Base-by-base conservation (phyloP, 2,888 invertebrate species). In the Leptinotarsa haldemani region DNA sequence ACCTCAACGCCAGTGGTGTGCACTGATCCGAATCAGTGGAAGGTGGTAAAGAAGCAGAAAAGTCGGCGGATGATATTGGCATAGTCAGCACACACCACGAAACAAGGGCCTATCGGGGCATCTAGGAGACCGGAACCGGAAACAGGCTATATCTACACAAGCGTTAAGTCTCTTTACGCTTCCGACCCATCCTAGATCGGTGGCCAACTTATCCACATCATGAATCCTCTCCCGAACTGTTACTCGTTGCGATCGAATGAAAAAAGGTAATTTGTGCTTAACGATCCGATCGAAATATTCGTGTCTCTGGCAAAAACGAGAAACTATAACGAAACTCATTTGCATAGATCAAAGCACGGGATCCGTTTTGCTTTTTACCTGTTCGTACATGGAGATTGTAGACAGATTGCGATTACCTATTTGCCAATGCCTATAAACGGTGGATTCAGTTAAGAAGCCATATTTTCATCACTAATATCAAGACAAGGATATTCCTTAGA, bases 51-150 rank as follows among this genome's bases (percentile, higher is more conserved):
- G 71, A 76, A 75, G 68, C 63, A 73, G 73, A 40, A 30, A 15
- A 73, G 66, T 75, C 73, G 75, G 75, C 74, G 74, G 79, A 76
- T 74, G 72, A 68, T 68, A 68, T 68, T 68, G 68, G 68, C 68
- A 68, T 68, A 68, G 56, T 56, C 68, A 56, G 56, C 68, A 56
- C 30, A 40, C 68, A 58, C 53, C 46, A 70, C 70, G 67, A 74
- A 73, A 66, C 76, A 69, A 74, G 74, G 80, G 78, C 79, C 81
- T 84, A 84, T 84, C 84, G 83, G 82, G 80, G 80, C 84, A 84
- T 84, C 84, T 84, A 84, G 83, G 82, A 83, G 82, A 84, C 85
- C 85, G 85, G 85, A 85, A 85, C 85, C 85, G 85, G 85, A 85
- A 85, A 84, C 85, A 80, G 83, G 80, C 82, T 79, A 77, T 74